These are phyloP conservation scores for Holacanthus passer DNA, from an alignment of 2,113 vertebrate species.

Conservation along the genomic window DNA sequence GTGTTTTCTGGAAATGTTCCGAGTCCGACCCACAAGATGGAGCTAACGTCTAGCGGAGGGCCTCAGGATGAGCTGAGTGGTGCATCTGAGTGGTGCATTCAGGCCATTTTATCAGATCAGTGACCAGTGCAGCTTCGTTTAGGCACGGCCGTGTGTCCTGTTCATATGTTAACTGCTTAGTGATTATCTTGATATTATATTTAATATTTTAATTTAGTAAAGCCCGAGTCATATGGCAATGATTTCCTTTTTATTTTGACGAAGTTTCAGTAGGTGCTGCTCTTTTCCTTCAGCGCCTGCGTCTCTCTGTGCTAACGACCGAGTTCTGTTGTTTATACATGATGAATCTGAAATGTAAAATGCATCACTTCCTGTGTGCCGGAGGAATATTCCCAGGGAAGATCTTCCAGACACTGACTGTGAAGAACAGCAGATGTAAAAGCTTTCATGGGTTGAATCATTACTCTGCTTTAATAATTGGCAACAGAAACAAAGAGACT, in stretches of 20 bases:
- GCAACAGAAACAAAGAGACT: slow-evolving; percentile 35
- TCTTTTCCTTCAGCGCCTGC: not conserved
- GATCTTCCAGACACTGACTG: slow-evolving; percentile 19
- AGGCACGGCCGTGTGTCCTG: not conserved
- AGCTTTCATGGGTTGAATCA: slow-evolving; percentile 47
- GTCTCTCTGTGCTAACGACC: not conserved
- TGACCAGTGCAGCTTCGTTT: slow-evolving; percentile 26
- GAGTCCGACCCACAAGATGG: slow-evolving; percentile 75
- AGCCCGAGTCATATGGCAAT: not conserved
- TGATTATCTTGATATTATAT: too few species aligned
- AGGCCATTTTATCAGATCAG: slow-evolving; percentile 38
- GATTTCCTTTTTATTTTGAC: not conserved
- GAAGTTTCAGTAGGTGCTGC: not conserved
- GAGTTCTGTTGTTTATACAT: slow-evolving; percentile 18
- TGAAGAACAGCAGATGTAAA: slow-evolving; percentile 23
- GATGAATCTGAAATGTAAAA: slow-evolving; percentile 30
- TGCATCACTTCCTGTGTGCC: slow-evolving; percentile 31
- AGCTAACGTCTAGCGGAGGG: slow-evolving; percentile 48
- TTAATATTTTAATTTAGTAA: slow-evolving; percentile 1
- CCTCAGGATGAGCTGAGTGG: not conserved
- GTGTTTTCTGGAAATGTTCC: not conserved
- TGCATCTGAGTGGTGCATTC: slow-evolving; percentile 29
- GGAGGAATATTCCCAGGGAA: slow-evolving; percentile 29
- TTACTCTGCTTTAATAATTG: slow-evolving; percentile 42
- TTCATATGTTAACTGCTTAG: slow-evolving; percentile 1